Base-by-base conservation (phyloP, 2,113 vertebrate genomes). In the Zosterops hypoxanthus region DNA sequence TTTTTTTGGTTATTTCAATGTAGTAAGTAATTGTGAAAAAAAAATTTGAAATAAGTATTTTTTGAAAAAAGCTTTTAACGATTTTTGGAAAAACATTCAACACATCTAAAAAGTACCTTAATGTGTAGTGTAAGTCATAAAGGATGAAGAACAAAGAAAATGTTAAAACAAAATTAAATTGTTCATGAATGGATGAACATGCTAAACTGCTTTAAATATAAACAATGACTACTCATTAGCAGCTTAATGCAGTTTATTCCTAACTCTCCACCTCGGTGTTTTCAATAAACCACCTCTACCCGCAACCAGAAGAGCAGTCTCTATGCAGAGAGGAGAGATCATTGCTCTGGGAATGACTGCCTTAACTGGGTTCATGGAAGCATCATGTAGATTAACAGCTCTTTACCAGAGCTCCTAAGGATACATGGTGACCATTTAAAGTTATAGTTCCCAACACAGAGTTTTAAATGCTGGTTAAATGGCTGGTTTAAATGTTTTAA, bases 371-470 rank as follows among this genome's bases (percentile, higher is more conserved):
- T 69, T 88, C 96, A 68, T 28, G 66, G 85, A 95, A 95, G 64
- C 42, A 77, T 24, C 20, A 8, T 24, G 36, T 11, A 75, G 64
- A 88, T 90, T 65, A 94, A 36, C 1, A 65, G 84, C 78, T 92
- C 72, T 91, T 97, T 69, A 91, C 16, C 36, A 92, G 59, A 50
- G 25, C 56, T 71, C 46, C 80, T 86, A 81, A 82, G 31, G 60
- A 90, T n/a, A 90, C 22, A 88, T 29, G 41, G 65, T 64, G 71
- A 97, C 88, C 70, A 77, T 60, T 94, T 59, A 82, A 85, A 91
- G 73, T 49, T 53, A 16, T 6, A 64, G n/a, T 21, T 95, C 29
- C n/a, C 39, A 46, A 12, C 17, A 28, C 19, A 13, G 2, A 13
- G 31, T 36, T 85, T 64, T 61, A 68, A 83, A 91, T 19, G 34